Evolutionary conservation across 53 echinoderm and acorn worm species (phyloP).

Genomic region (Antedon mediterranea): DNA sequence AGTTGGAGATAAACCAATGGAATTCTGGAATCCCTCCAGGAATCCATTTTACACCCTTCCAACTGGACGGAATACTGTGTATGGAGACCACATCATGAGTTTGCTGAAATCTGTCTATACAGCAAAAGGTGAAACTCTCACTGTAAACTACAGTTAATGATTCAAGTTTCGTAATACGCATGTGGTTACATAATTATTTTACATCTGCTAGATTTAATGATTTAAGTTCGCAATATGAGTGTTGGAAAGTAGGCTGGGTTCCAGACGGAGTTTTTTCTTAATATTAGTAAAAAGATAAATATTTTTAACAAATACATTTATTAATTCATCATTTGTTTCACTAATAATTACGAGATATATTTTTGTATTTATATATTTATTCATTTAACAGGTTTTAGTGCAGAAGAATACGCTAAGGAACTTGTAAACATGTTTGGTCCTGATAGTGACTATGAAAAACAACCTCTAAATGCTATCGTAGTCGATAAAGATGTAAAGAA

Average conservation of each 20-base stretch:
- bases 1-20: constrained; percentile 25
- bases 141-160: too few species aligned
- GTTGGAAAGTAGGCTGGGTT: too few species aligned
- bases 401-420: constrained; percentile 20
- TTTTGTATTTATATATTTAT: background rate
- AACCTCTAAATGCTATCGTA: constrained; percentile 15
- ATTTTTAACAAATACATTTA: too few species aligned
- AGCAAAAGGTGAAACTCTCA: constrained; percentile 33
- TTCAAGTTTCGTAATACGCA: too few species aligned
- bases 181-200: too few species aligned
- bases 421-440: constrained; percentile 33
- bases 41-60: constrained; percentile 44
- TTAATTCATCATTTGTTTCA: too few species aligned
- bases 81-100: constrained; percentile 25
- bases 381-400: constrained; percentile 23
- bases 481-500: constrained; percentile 30
- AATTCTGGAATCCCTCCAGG: constrained; percentile 46
- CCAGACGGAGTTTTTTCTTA: too few species aligned
- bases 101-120: constrained; percentile 43
- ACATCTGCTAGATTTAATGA: too few species aligned
- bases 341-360: background rate
- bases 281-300: too few species aligned
- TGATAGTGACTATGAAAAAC: constrained; percentile 30
- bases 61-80: constrained; percentile 35
- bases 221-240: too few species aligned